These are phyloP conservation scores for Malachius bipustulatus DNA, from an alignment of 2,888 invertebrate species.

Conservation along the genomic window DNA sequence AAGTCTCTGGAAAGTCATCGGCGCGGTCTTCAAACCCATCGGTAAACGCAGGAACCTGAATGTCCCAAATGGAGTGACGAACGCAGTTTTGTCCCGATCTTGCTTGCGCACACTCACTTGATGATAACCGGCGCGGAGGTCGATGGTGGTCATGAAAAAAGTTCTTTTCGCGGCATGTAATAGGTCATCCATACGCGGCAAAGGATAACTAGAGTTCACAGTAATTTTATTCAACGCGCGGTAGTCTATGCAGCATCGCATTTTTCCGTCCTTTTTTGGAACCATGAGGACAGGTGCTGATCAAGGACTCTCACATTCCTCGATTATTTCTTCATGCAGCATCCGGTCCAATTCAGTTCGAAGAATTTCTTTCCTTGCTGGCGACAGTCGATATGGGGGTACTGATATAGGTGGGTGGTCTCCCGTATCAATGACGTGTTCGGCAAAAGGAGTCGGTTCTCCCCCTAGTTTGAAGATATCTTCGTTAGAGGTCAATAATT, in stretches of 20 bases:
- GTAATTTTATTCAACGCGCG: slow-evolving; percentile 22
- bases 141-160: slow-evolving; percentile 24
- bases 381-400: too few species aligned
- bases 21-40: slow-evolving; percentile 14
- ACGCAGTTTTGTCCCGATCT: slow-evolving; percentile 26
- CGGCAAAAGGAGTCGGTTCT: too few species aligned
- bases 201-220: slow-evolving; percentile 23
- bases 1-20: slow-evolving; percentile 13
- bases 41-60: slow-evolving; percentile 15
- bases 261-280: slow-evolving; percentile 25
- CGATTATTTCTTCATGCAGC: slow-evolving; percentile 27
- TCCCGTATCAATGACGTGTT: too few species aligned
- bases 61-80: slow-evolving; percentile 16
- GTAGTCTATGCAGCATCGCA: slow-evolving; percentile 29
- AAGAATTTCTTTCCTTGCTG: too few species aligned
- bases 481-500: too few species aligned
- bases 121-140: slow-evolving; percentile 31
- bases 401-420: too few species aligned
- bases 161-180: slow-evolving; percentile 26
- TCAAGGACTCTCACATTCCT: slow-evolving; percentile 32
- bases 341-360: slow-evolving; percentile 27
- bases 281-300: slow-evolving; percentile 28
- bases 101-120: slow-evolving; percentile 26
- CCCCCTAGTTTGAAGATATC: too few species aligned
- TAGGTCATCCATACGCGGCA: slow-evolving; percentile 33